Evolutionary conservation across 2,113 vertebrate species (phyloP).

Genomic region (Tetrao urogallus): DNA sequence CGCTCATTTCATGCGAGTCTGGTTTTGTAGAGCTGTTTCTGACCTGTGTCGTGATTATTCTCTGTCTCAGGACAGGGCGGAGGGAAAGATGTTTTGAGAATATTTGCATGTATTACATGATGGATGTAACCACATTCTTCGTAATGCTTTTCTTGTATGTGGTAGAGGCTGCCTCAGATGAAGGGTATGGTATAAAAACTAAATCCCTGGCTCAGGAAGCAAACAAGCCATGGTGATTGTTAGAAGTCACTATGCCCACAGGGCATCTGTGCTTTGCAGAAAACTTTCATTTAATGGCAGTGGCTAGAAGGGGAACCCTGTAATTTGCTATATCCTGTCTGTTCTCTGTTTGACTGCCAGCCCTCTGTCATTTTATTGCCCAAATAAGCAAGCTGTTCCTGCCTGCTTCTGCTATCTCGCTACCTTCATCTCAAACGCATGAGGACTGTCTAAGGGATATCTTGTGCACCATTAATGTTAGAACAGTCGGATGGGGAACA

Average conservation of each 20-base stretch:
- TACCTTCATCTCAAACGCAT: constrained; percentile 50
- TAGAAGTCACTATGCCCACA: constrained; percentile 44
- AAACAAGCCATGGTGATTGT: constrained; percentile 52
- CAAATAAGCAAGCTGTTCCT: constrained; percentile 58
- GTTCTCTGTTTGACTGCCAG: constrained; percentile 60
- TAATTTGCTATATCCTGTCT: constrained; percentile 67
- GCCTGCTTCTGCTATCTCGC: constrained; percentile 33
- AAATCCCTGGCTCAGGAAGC: constrained; percentile 56
- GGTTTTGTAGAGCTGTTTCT: neutral
- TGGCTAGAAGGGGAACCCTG: constrained; percentile 42
- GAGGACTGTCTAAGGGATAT: constrained; percentile 14
- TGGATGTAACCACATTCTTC: neutral
- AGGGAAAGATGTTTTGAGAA: neutral
- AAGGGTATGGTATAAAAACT: neutral
- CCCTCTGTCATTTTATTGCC: constrained; percentile 64
- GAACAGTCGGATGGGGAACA: neutral
- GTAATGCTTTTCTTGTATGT: neutral
- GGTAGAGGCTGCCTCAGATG: neutral
- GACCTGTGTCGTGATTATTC: neutral
- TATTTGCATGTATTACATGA: neutral
- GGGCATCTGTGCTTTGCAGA: constrained; percentile 58
- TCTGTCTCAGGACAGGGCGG: neutral
- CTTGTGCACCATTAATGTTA: constrained; percentile 9
- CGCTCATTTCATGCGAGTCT: neutral
- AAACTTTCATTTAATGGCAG: constrained; percentile 42